A percentile compares a stretch with the other conserved stretches of the same genome.
These are phyloP conservation scores for Gymnobelideus leadbeateri DNA, from an alignment of 2,113 vertebrate genomes.

Conservation along the genomic window DNA sequence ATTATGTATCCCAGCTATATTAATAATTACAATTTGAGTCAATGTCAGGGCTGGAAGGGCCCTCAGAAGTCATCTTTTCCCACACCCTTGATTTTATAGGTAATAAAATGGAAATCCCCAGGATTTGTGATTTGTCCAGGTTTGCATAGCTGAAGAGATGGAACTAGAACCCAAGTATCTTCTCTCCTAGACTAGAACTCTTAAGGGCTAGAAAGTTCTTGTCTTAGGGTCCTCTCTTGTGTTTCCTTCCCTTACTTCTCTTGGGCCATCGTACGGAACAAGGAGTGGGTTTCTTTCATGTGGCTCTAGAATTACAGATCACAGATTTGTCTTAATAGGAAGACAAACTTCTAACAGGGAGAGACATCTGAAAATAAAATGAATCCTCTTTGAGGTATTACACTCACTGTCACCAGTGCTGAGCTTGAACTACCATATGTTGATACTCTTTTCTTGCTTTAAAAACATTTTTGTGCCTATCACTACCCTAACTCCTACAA, in stretches of 20 bases:
- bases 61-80: neutral
- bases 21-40: neutral
- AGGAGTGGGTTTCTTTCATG: neutral
- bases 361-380: neutral
- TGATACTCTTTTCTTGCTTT: neutral
- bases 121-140: neutral
- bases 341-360: neutral
- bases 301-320: neutral
- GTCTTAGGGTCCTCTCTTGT: neutral
- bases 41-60: neutral
- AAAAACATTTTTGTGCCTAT: neutral
- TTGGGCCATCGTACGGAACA: neutral
- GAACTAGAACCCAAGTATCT: neutral
- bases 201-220: neutral
- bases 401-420: neutral
- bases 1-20: neutral
- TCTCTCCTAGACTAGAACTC: neutral
- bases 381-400: neutral
- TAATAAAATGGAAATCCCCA: neutral
- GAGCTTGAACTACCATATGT: neutral
- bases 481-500: neutral
- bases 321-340: neutral
- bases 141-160: neutral
- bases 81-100: neutral
- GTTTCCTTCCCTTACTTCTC: neutral